Percentiles rank a stretch among this genome's conserved stretches.
Evolutionary conservation across 2,888 invertebrate genomes (phyloP).

Genomic region (Leucophenga maculata): DNA sequence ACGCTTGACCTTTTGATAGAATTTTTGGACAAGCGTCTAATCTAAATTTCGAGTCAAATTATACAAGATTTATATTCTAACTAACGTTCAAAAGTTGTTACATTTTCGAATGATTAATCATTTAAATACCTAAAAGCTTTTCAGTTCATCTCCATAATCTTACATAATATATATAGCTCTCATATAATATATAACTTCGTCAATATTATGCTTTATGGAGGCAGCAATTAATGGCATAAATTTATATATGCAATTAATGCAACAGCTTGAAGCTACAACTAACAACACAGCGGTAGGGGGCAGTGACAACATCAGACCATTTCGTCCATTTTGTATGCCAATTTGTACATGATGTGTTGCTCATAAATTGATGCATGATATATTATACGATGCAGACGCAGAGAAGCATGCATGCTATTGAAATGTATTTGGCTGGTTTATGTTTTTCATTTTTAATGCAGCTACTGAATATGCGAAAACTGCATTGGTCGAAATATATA

Average conservation of each 20-base stretch:
- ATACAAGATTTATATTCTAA: too few relatives aligned
- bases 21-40: too few relatives aligned
- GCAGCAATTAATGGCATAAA: slow-evolving; percentile 62
- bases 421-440: slow-evolving; percentile 66
- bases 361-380: slow-evolving; percentile 22
- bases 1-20: too few relatives aligned
- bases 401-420: slow-evolving; percentile 36
- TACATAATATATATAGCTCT: too few relatives aligned
- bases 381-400: not conserved
- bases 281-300: slow-evolving; percentile 18
- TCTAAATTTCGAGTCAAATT: too few relatives aligned
- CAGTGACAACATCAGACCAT: slow-evolving; percentile 53
- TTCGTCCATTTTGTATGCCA: slow-evolving; percentile 50
- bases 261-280: slow-evolving; percentile 55
- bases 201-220: not conserved
- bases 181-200: too few relatives aligned
- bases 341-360: not conserved
- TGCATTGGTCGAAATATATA: slow-evolving; percentile 46
- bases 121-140: too few relatives aligned
- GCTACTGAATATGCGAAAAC: slow-evolving; percentile 26
- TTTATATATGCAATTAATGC: slow-evolving; percentile 67
- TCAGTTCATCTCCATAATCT: too few relatives aligned
- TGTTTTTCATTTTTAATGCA: slow-evolving; percentile 43
- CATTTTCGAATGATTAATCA: too few relatives aligned
- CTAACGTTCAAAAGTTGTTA: too few relatives aligned